Percentiles rank a stretch among this genome's conserved stretches.
phyloP scores from a whole-genome alignment of 2,888 invertebrate species.

The Pandemis corylana region DNA sequence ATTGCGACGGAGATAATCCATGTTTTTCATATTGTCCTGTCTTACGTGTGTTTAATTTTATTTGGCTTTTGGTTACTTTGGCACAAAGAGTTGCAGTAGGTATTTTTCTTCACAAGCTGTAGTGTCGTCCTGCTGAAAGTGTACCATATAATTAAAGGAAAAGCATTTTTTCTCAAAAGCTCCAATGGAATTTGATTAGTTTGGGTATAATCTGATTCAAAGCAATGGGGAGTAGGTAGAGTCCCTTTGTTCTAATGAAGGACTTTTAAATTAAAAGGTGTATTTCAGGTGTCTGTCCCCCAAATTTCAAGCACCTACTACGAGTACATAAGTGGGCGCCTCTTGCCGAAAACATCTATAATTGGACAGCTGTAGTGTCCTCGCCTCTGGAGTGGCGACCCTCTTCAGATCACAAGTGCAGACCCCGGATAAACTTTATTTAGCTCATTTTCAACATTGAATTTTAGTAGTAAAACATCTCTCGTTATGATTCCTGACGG shows the following conservation, averaged over 20 bases:
- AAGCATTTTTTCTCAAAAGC: neutral
- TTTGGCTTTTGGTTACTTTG: slow-evolving; percentile 34
- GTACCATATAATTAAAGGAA: slow-evolving; percentile 4
- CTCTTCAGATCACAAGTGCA: slow-evolving; percentile 69
- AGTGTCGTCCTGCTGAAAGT: slow-evolving; percentile 19
- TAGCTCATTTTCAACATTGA: slow-evolving; percentile 56
- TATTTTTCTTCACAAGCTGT: slow-evolving; percentile 4
- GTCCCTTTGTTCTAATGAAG: slow-evolving; percentile 32
- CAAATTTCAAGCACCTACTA: slow-evolving; percentile 53
- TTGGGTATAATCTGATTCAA: slow-evolving; percentile 23
- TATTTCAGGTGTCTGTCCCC: slow-evolving; percentile 42
- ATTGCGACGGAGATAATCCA: slow-evolving; percentile 43
- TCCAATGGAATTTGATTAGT: slow-evolving; percentile 10
- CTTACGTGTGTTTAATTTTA: slow-evolving; percentile 3
- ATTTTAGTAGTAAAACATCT: slow-evolving; percentile 50
- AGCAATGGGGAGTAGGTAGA: neutral
- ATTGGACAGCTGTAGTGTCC: slow-evolving; percentile 75
- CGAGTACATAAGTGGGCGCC: slow-evolving; percentile 54
- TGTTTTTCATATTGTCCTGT: slow-evolving; percentile 8
- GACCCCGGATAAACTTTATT: slow-evolving; percentile 61
- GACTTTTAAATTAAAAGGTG: slow-evolving; percentile 32
- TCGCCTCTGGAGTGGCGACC: slow-evolving; percentile 70
- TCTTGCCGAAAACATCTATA: slow-evolving; percentile 72
- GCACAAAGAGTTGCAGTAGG: slow-evolving; percentile 20
- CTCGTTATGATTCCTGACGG: slow-evolving; percentile 8